phyloP scores from a whole-genome alignment of 2,888 invertebrate species.

The Mantis religiosa region DNA sequence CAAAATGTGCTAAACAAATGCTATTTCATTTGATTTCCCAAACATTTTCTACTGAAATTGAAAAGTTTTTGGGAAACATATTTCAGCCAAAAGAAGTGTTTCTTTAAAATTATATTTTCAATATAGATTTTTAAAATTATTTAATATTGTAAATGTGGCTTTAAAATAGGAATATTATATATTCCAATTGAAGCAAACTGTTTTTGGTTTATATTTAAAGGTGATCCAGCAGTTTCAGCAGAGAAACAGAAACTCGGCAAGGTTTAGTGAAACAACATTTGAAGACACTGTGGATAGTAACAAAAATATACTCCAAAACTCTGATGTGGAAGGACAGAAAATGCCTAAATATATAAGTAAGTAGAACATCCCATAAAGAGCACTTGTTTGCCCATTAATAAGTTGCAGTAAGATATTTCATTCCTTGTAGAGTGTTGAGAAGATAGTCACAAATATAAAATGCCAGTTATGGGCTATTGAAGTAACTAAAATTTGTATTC shows the following conservation, averaged over 20 bases:
- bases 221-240: slow-evolving; percentile 28
- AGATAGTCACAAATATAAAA: too few species aligned
- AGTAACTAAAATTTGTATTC: too few species aligned
- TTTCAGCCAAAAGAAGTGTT: too few species aligned
- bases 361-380: background rate
- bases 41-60: too few species aligned
- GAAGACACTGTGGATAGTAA: slow-evolving; percentile 48
- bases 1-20: too few species aligned
- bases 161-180: background rate
- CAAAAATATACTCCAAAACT: slow-evolving; percentile 50
- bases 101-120: background rate
- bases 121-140: too few species aligned
- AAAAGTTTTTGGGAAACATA: too few species aligned
- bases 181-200: background rate
- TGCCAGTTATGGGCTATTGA: too few species aligned
- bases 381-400: too few species aligned
- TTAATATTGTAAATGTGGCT: background rate
- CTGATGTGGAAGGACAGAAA: background rate
- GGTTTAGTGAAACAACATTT: background rate
- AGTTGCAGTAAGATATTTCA: too few species aligned
- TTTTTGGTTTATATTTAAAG: background rate
- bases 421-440: too few species aligned
- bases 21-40: too few species aligned
- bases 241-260: background rate
- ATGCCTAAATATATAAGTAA: slow-evolving; percentile 11